Evolutionary conservation across 2,888 invertebrate species (phyloP), one percentile per base, ranked within the genome.

Genomic region (Lissocephala sabroskyi): DNA sequence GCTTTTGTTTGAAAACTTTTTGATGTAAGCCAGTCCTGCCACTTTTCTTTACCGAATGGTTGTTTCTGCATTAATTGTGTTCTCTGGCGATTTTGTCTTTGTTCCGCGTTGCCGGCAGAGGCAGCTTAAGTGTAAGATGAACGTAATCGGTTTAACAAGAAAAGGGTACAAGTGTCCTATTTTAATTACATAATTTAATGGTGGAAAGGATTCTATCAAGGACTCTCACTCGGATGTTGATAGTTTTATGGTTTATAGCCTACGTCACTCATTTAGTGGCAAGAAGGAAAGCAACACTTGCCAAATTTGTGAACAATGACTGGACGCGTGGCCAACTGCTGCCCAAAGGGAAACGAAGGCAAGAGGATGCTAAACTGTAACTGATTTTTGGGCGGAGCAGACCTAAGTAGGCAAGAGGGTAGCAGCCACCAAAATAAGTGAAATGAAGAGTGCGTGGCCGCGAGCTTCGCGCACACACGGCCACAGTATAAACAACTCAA

Each of bases 401-500:
- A 53, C 49, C 47, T 57, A 62, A 59, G 54, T 52, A 56, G 41
- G 52, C 48, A 42, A 39, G 49, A n/a, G n/a, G n/a, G n/a, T 41
- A 29, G 26, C n/a, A n/a, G n/a, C n/a, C n/a, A n/a, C n/a, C n/a
- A 33, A 33, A 33, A 41, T 10, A 1, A 7, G 6, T 17, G 26
- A 28, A 11, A 11, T 41, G 36, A 17, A 36, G 14, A 14, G 36
- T 17, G 17, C 14, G 7, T n/a, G n/a, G n/a, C n/a, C n/a, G n/a
- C n/a, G n/a, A n/a, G n/a, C n/a, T n/a, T n/a, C n/a, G n/a, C 13
- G 17, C 40, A 48, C 65, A 49, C 61, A 70, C 77, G 71, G 59
- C 67, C 79, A 61, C 73, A 73, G 67, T 70, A 80, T 79, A 81
- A 81, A 81, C 81, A 81, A 81, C 81, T 81, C 81, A 78, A 83